These are phyloP conservation scores for Bombyx mandarina DNA, from an alignment of 1,140 invertebrate genomes.

Conservation along the genomic window DNA sequence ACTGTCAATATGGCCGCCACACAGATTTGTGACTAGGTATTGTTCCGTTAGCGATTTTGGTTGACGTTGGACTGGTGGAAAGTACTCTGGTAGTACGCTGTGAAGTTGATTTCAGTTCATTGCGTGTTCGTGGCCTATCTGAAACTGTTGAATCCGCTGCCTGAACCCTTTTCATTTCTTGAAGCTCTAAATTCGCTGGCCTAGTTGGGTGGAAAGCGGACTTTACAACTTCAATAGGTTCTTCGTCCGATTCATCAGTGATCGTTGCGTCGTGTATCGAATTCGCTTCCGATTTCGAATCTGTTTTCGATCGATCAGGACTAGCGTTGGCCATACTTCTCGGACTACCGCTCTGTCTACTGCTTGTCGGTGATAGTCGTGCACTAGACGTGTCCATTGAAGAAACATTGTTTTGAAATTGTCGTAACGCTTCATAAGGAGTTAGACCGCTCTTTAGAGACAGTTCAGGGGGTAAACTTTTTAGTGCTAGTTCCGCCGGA, in stretches of 20 bases:
- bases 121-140: constrained; percentile 57
- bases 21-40: constrained; percentile 76
- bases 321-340: constrained; percentile 64
- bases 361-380: constrained; percentile 71
- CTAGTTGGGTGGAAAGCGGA: constrained; percentile 79
- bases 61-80: constrained; percentile 69
- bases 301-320: constrained; percentile 63
- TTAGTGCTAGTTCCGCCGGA: constrained; percentile 58
- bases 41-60: constrained; percentile 73
- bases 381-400: constrained; percentile 62
- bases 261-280: constrained; percentile 77
- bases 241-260: constrained; percentile 75
- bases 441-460: constrained; percentile 51
- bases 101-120: constrained; percentile 76
- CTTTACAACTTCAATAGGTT: constrained; percentile 81
- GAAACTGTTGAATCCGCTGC: constrained; percentile 74
- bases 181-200: constrained; percentile 62
- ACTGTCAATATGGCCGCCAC: constrained; percentile 81
- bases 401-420: constrained; percentile 60
- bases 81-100: constrained; percentile 59
- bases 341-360: constrained; percentile 68
- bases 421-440: constrained; percentile 59
- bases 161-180: constrained; percentile 66
- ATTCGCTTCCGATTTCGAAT: constrained; percentile 72
- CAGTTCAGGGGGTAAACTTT: constrained; percentile 50